These are phyloP conservation scores for Brachionus sp. DNA, from an alignment of 1,140 invertebrate species.

Conservation along the genomic window DNA sequence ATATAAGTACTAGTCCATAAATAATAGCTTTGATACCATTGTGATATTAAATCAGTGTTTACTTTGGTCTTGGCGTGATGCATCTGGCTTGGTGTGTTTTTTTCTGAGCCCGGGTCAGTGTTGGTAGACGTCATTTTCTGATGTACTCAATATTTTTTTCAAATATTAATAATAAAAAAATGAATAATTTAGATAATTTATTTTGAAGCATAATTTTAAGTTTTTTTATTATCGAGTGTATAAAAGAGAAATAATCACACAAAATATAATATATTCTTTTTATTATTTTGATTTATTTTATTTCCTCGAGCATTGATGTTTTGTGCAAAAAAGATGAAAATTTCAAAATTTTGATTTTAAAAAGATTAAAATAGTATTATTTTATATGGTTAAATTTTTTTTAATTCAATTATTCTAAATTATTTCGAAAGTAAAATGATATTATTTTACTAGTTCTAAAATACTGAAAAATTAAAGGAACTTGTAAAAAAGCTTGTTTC, in stretches of 20 bases:
- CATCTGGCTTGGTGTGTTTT: neutral
- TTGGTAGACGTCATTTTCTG: neutral
- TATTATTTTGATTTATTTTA: no score
- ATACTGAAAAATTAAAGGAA: no score
- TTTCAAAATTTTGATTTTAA: no score
- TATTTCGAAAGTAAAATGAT: no score
- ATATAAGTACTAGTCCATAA: conserved; percentile 33
- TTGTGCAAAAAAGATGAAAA: neutral
- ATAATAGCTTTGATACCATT: conserved; percentile 44
- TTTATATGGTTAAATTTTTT: no score
- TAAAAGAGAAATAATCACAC: neutral
- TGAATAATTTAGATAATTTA: neutral
- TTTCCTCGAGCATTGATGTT: neutral
- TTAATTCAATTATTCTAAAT: no score
- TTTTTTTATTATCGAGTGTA: neutral
- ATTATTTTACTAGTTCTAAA: no score
- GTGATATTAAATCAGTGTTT: conserved; percentile 2
- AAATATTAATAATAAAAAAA: neutral
- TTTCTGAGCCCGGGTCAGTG: neutral
- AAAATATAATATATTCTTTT: neutral
- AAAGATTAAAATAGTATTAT: no score
- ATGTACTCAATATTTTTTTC: neutral
- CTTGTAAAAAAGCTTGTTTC: no score
- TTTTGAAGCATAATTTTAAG: neutral
- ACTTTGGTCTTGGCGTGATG: neutral